Percentiles rank a stretch among this genome's conserved stretches.
phyloP scores from a whole-genome alignment of 2,797 vertebrate species.

The Gambusia yucatana region DNA sequence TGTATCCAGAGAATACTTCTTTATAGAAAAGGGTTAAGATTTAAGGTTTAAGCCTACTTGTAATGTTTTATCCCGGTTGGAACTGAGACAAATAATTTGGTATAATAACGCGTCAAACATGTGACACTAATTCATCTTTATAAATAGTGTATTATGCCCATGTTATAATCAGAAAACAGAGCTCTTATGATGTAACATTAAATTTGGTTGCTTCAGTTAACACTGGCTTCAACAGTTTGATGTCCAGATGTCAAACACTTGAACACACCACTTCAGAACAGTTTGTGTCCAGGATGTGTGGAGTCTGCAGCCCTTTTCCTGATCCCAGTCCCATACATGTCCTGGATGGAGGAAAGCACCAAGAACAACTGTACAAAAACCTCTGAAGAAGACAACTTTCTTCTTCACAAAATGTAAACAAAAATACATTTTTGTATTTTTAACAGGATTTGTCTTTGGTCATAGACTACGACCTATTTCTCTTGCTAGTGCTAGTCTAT shows the following conservation, averaged over 20 bases:
- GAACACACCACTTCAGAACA: conserved; percentile 18
- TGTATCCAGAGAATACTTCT: neutral
- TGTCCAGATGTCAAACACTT: neutral
- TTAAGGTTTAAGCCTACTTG: neutral
- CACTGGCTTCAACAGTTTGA: neutral
- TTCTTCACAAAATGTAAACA: too few species aligned
- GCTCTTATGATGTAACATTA: neutral
- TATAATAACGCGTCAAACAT: neutral
- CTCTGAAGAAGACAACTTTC: too few species aligned
- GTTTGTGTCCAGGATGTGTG: neutral
- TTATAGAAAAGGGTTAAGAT: neutral
- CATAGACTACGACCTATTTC: too few species aligned
- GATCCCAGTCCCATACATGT: neutral
- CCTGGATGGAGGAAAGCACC: neutral
- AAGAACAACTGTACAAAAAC: neutral
- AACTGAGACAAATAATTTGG: neutral
- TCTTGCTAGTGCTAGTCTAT: too few species aligned
- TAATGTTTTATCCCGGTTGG: neutral
- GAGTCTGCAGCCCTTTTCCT: neutral
- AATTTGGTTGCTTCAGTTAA: conserved; percentile 22
- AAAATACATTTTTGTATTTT: too few species aligned
- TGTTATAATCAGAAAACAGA: neutral
- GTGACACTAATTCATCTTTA: neutral
- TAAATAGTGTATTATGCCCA: neutral
- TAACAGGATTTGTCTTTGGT: too few species aligned